Conservation (phyloP, 2,888 invertebrate species). For the Agrochola lychnidis region DNA sequence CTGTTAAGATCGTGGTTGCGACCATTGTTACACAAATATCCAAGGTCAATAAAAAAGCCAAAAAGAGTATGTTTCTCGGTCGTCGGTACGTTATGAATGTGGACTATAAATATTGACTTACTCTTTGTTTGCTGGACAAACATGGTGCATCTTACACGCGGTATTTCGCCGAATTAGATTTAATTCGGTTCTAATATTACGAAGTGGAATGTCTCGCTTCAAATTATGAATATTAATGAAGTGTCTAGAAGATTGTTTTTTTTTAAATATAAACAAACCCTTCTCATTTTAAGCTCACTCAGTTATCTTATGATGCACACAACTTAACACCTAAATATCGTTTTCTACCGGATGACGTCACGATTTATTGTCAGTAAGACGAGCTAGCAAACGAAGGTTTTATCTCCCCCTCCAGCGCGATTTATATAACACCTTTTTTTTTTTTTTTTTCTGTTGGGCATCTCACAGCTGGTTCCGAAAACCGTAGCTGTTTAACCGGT, state of each 20-base stretch:
- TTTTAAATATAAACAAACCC: slow-evolving; percentile 45
- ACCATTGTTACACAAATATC: slow-evolving; percentile 48
- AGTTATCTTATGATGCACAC: slow-evolving; percentile 73
- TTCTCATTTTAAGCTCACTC: slow-evolving; percentile 51
- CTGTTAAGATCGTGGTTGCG: slow-evolving; percentile 39
- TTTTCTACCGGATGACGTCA: slow-evolving; percentile 83
- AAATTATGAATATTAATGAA: slow-evolving; percentile 44
- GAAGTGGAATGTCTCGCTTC: slow-evolving; percentile 18
- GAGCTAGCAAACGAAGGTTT: slow-evolving; percentile 83
- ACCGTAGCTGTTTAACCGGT: no score
- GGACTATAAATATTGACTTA: slow-evolving; percentile 66
- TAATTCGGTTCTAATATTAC: slow-evolving; percentile 51
- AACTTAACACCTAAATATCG: slow-evolving; percentile 85
- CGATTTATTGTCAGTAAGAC: slow-evolving; percentile 88
- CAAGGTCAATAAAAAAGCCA: slow-evolving; percentile 56
- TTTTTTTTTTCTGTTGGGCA: no score
- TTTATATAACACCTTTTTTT: slow-evolving; percentile 86
- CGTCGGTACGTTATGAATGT: slow-evolving; percentile 62
- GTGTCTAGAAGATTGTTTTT: slow-evolving; percentile 40
- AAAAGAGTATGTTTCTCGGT: slow-evolving; percentile 53
- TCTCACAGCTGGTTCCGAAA: no score
- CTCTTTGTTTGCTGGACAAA: slow-evolving; percentile 58
- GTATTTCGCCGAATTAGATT: slow-evolving; percentile 56
- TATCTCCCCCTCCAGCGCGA: slow-evolving; percentile 85
- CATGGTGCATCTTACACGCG: slow-evolving; percentile 57